Evolutionary conservation across 1,140 invertebrate genomes (phyloP), one percentile per base, ranked within the genome.

Genomic region (Pantala flavescens): DNA sequence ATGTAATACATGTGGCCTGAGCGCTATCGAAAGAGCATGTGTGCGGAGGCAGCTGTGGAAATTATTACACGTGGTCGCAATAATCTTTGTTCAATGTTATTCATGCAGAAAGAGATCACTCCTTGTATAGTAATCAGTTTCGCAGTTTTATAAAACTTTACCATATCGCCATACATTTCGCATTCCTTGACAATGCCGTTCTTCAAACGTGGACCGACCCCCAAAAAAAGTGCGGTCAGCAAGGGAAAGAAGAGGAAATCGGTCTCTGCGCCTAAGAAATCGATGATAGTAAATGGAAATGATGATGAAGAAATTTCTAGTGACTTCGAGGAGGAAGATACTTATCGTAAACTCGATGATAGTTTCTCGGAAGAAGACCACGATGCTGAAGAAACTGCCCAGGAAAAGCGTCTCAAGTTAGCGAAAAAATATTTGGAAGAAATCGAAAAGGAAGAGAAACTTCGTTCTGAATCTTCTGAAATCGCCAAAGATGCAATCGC

Each of bases 351-450:
- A 23, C 19, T 24, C 5, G 86, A 86, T 49, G 82, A 84, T 1
- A 86, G 85, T 63, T 87, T 85, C 71, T 87, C 86, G 1, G 42
- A 71, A 11, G 75, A 75, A 10, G 88, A 89, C 74, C 90, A 90
- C 77, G 90, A 93, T 75, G 85, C 90, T 75, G 90, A 92, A 81
- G 86, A 88, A 79, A 97, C 94, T 10, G 88, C 91, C 0, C 93
- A 97, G 81, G 92, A 97, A 79, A 97, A 97, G 80, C 92, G 92
- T 79, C 78, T 98, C 43, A 85, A 93, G 43, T 83, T 97, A 75
- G 94, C 95, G 0, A 96, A 96, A 81, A 88, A 93, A 81, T 96
- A 96, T 84, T 84, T 98, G 43, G 84, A 91, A 79, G 90, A 96
- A 85, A 91, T 97, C 74, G 89, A 93, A 83, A 88, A 72, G 76